Base-by-base conservation (phyloP, 2,113 vertebrate species). In the Thinocorus orbignyianus region DNA sequence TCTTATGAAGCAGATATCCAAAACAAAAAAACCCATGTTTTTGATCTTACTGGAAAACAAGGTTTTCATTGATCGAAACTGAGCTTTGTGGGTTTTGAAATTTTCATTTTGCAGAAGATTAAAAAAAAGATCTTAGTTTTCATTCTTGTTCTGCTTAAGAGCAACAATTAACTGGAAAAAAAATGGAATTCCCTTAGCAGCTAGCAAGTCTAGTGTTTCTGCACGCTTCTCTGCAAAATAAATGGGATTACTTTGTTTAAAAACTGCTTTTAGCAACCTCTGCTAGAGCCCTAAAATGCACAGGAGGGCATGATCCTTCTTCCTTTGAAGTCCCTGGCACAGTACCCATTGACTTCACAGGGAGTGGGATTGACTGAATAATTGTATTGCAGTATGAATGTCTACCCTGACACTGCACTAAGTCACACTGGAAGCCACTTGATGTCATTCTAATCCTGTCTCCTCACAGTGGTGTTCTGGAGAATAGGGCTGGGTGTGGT, bases 161-260 rank as follows among this genome's bases (percentile, higher is more conserved):
- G 55, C 66, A 91, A 91, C 65, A 95, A 91, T 85, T 87, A 91
- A 87, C 41, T 73, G 37, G 61, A 65, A 69, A 83, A 51, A 54
- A 78, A 72, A 13, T 4, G 37, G 70, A 85, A 88, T 96, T 96
- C 92, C 87, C 94, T 88, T n/a, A 87, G 73, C 66, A 95, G 84
- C 62, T 88, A 93, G 92, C 76, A 94, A 88, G 84, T 62, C 70
- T 80, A 91, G 74, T 65, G 84, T 93, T 95, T 91, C 81, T 92
- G 54, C 74, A 92, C 57, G 90, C 81, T 91, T 51, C 84, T 90
- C 90, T 85, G 91, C 77, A 85, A 95, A 91, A 86, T 85, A 94
- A 96, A 97, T 93, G 49, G 96, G 93, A 96, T 96, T 97, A 96
- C 85, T 95, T 90, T 94, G 79, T 85, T 93, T 91, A 93, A 97